Base-by-base conservation (phyloP, 1,140 invertebrate genomes). In the Delia radicum region DNA sequence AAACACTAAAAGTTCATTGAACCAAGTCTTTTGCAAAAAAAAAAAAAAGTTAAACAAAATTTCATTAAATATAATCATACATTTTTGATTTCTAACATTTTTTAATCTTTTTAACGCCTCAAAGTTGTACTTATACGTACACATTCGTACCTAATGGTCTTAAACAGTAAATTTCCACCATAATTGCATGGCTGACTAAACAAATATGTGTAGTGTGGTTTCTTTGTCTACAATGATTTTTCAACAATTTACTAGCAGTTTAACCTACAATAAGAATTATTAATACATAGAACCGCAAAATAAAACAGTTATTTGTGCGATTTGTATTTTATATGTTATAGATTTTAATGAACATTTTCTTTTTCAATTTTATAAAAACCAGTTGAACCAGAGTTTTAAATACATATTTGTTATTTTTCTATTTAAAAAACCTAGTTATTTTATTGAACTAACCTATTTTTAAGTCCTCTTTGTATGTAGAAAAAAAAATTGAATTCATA, bases 381-480 rank as follows among this genome's bases (percentile, higher is more conserved):
- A 37, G 48, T 55, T 61, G 72, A 73, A 21, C 48, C 48, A 21
- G 48, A 48, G 5, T 18, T 21, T 21, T 55, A 8, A 8, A 10
- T 37, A 7, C n/a, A n/a, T 42, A 42, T 42, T 42, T 42, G 12
- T 42, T 42, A 15, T 42, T 13, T 42, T 42, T 42, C 37, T 42
- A 42, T 42, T 42, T 42, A 42, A 28, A n/a, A 46, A 48, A 31
- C 26, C 42, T 48, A 73, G 24, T 73, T 73, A 73, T 48, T 46
- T 73, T 73, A 61, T 48, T 55, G 72, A 55, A 48, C 24, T 73
- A 61, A 48, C 72, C 48, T 73, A 55, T 73, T 73, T 61, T 55
- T 55, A 55, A 73, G 42, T 26, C 28, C 48, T 61, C 72, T 28
- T 26, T 73, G n/a, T 55, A 13, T 18, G 33, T 2, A 33, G 33